Evolutionary conservation across 2,113 vertebrate genomes (phyloP).

Genomic region (Opisthocomus hoazin): DNA sequence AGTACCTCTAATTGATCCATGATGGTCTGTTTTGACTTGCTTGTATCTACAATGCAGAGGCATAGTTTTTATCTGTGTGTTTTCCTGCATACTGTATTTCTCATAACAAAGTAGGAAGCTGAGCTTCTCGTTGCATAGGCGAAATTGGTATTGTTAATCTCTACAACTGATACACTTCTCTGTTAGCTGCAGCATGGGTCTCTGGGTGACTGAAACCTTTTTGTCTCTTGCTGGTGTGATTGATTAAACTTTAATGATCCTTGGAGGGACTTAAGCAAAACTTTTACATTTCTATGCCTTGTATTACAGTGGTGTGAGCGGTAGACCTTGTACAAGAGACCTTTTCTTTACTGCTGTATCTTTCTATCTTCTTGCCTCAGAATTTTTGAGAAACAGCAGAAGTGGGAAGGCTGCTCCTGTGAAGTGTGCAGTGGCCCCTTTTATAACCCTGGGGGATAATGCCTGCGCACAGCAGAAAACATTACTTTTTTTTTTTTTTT

Average conservation of each 20-base stretch:
- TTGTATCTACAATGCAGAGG: not conserved
- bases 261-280: not conserved
- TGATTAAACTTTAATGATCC: not conserved
- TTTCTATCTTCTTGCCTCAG: not conserved
- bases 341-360: not conserved
- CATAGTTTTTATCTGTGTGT: not conserved
- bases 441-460: not conserved
- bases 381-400: not conserved
- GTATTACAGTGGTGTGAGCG: not conserved
- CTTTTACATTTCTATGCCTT: not conserved
- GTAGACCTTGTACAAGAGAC: not conserved
- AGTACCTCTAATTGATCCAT: constrained; percentile 42
- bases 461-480: not conserved
- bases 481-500: not conserved
- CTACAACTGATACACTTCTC: not conserved
- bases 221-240: not conserved
- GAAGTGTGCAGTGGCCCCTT: not conserved
- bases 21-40: constrained; percentile 25
- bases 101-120: not conserved
- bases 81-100: not conserved
- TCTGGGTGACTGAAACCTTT: not conserved
- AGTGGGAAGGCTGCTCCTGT: not conserved
- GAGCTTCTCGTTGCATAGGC: not conserved
- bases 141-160: not conserved
- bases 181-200: not conserved